Evolutionary conservation across 1,140 invertebrate genomes (phyloP).

Genomic region (Drosophila eugracilis): DNA sequence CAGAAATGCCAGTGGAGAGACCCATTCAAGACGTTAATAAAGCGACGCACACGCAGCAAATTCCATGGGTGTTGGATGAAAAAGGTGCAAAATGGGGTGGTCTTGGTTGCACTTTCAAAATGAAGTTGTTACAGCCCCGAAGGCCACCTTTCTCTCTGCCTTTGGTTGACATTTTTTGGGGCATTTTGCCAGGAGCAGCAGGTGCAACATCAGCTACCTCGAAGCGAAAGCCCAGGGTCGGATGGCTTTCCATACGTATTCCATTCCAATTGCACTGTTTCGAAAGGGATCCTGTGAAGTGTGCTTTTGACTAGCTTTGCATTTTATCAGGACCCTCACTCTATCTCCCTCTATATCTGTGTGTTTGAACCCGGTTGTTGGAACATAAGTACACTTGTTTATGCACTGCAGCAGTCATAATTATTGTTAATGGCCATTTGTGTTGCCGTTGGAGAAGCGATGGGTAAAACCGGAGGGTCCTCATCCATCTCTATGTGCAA

Average conservation of each 20-base stretch:
- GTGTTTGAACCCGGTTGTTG: constrained; percentile 20
- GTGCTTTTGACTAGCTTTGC: constrained; percentile 43
- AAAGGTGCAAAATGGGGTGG: neutral
- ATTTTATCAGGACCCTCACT: constrained; percentile 32
- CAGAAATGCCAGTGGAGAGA: constrained; percentile 5
- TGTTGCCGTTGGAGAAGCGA: neutral
- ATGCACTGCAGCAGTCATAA: constrained; percentile 76
- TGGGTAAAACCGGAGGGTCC: constrained; percentile 1
- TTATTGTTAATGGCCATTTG: constrained; percentile 78
- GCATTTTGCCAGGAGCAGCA: constrained; percentile 46
- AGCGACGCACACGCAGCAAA: constrained; percentile 66
- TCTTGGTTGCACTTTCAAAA: constrained; percentile 45
- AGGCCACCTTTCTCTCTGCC: constrained; percentile 11
- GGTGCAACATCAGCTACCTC: constrained; percentile 28
- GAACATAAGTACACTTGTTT: constrained; percentile 69
- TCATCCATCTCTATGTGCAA: constrained; percentile 11
- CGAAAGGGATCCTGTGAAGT: constrained; percentile 24
- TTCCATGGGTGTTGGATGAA: constrained; percentile 20
- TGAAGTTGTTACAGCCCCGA: constrained; percentile 67
- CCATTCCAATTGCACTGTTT: constrained; percentile 39
- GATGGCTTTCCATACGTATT: constrained; percentile 39
- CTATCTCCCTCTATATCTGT: neutral
- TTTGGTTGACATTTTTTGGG: constrained; percentile 40
- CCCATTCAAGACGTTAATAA: constrained; percentile 78
- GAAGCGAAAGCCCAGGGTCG: constrained; percentile 23